phyloP scores from a whole-genome alignment of 2,888 invertebrate genomes.

The Nipponacmea schrenckii region DNA sequence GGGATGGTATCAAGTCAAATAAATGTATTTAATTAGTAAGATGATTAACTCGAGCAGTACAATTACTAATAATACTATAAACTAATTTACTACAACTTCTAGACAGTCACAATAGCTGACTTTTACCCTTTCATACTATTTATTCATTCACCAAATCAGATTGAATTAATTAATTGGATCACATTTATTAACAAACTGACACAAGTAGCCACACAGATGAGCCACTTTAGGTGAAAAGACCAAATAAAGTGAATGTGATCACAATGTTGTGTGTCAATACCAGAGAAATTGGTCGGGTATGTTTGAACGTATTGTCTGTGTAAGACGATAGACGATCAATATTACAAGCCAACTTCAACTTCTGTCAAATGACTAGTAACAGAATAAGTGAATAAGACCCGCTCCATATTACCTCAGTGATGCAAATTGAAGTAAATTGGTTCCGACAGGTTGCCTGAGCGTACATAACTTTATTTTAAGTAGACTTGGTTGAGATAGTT shows the following conservation, averaged over 20 bases:
- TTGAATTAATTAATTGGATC: slow-evolving; percentile 5
- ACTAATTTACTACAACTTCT: neutral
- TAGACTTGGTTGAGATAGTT: no score
- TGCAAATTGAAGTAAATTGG: neutral
- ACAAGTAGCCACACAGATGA: slow-evolving; percentile 3
- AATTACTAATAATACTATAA: no score
- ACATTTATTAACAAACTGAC: slow-evolving; percentile 7
- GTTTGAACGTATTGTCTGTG: slow-evolving; percentile 3
- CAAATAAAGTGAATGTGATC: slow-evolving; percentile 8
- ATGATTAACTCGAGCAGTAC: no score
- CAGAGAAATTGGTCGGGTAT: neutral
- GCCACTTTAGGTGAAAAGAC: slow-evolving; percentile 9
- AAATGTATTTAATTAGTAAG: no score
- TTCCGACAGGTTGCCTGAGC: slow-evolving; percentile 3
- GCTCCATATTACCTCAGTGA: neutral
- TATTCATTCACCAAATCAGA: neutral
- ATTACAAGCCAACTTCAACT: neutral
- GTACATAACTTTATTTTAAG: slow-evolving; percentile 1
- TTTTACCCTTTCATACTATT: neutral
- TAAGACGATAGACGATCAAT: neutral
- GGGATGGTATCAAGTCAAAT: no score
- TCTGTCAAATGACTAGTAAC: neutral
- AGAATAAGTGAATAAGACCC: slow-evolving; percentile 1
- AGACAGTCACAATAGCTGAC: neutral
- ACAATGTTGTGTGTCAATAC: neutral